A percentile compares a stretch with the other conserved stretches of the same genome.
These are phyloP conservation scores for Portunus trituberculatus DNA, from an alignment of 1,140 invertebrate genomes.

Conservation along the genomic window DNA sequence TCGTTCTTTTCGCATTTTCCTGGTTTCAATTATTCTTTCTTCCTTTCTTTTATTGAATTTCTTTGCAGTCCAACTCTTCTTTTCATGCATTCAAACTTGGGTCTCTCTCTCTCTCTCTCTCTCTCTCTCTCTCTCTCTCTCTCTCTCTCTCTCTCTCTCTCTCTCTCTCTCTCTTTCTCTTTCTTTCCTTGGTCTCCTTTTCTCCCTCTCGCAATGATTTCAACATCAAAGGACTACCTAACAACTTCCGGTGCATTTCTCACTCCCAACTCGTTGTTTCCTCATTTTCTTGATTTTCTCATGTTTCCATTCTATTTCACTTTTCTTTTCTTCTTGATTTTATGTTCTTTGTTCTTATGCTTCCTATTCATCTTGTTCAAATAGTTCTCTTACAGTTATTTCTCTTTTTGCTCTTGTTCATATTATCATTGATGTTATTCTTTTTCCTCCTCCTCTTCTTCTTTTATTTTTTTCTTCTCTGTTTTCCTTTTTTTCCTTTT, in stretches of 20 bases:
- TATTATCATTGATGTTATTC: neutral
- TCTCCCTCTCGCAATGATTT: neutral
- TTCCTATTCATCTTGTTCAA: neutral
- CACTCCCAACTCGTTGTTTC: neutral
- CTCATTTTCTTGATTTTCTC: neutral
- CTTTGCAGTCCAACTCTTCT: too few species aligned
- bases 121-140: neutral
- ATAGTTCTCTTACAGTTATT: neutral
- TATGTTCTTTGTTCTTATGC: neutral
- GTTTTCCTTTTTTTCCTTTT: neutral
- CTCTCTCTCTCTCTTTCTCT: neutral
- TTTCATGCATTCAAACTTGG: too few species aligned
- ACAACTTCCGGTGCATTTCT: neutral
- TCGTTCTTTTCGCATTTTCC: too few species aligned
- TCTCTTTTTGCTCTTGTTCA: too few species aligned
- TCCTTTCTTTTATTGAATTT: too few species aligned
- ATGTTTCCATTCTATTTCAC: too few species aligned
- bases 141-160: neutral
- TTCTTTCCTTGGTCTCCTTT: neutral
- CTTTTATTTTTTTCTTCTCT: neutral
- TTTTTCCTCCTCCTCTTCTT: neutral
- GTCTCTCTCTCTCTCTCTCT: neutral
- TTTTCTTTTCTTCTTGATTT: too few species aligned
- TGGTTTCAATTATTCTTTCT: too few species aligned
- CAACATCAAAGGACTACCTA: conserved; percentile 7